phyloP scores from a whole-genome alignment of 1,140 invertebrate genomes.

The Trichoplusia ni region DNA sequence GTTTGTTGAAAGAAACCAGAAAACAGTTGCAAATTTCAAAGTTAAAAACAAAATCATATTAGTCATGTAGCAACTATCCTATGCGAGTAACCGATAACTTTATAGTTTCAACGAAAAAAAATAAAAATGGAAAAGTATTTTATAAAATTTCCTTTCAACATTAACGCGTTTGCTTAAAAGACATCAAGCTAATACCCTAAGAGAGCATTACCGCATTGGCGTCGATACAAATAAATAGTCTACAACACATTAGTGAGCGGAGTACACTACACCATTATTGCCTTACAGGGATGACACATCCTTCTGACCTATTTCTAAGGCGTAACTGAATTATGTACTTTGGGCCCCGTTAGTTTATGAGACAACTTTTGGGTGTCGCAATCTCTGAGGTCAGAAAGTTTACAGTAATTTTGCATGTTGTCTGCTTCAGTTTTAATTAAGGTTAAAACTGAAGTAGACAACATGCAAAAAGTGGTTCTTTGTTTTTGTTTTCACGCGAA shows the following conservation, averaged over 20 bases:
- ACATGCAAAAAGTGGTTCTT: too few relatives aligned
- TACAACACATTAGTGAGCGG: constrained; percentile 15
- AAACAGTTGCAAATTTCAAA: too few relatives aligned
- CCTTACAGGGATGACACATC: constrained; percentile 22
- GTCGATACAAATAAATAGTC: constrained; percentile 31
- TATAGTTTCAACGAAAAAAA: too few relatives aligned
- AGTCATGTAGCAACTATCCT: too few relatives aligned
- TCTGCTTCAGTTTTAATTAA: too few relatives aligned
- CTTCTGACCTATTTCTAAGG: constrained; percentile 27
- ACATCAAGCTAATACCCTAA: not conserved
- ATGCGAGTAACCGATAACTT: too few relatives aligned
- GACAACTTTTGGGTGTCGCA: not conserved
- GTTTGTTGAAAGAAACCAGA: too few relatives aligned
- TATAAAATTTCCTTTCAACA: too few relatives aligned
- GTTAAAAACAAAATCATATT: too few relatives aligned
- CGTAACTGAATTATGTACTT: constrained; percentile 34
- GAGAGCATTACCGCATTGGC: not conserved
- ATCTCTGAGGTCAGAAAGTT: not conserved
- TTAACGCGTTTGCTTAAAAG: too few relatives aligned
- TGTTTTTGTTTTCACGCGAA: too few relatives aligned
- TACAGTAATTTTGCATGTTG: not conserved
- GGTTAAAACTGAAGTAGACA: too few relatives aligned
- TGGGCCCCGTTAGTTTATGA: constrained; percentile 26
- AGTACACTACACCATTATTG: constrained; percentile 24
- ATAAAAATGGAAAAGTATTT: not conserved